Base-by-base conservation (phyloP, 2,113 vertebrate genomes). In the Perca flavescens region DNA sequence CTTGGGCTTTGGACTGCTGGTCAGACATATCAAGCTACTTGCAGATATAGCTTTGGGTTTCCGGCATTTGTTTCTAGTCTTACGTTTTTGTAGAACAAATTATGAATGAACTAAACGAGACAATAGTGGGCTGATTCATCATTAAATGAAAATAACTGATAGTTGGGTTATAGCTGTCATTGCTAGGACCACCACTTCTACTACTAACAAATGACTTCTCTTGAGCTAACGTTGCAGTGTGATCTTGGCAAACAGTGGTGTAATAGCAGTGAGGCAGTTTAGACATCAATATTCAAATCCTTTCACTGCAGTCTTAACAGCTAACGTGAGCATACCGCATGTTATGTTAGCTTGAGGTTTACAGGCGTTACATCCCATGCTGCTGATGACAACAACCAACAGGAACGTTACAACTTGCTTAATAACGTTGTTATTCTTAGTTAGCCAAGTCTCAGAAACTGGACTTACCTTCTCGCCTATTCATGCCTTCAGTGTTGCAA, bases 401-500 rank as follows among this genome's bases (percentile, higher is more conserved):
- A 58, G 11, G 40, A 43, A 43, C 40, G 10, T 43, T 2, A 14
- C 7, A 56, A 17, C 31, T 43, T 40, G 6, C 43, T 50, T 25
- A 1, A 40, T 25, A 25, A 83, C 13, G 10, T 19, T 2, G 8
- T 34, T 34, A 14, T 40, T 49, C 15, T 68, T 5, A 14, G 6
- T 62, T 13, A 31, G 31, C 31, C 0, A 0, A 19, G 14, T 12
- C 19, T 63, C 5, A 61, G 62, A 63, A 9, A 2, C 0, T 50
- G 1, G 13, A 72, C 91, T 77, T 89, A 95, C 95, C 93, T 80
- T 93, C 91, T 84, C 85, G 89, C 36, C 91, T 93, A 85, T 83
- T 94, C 95, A 96, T 96, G 65, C 61, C 75, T 83, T n/a, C 53
- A 5, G 4, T 11, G 65, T 17, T 75, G 49, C 2, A 13, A 5